A percentile compares a stretch with the other conserved stretches of the same genome.
These are phyloP conservation scores for Cyrtonyx montezumae DNA, from an alignment of 2,113 vertebrate genomes.

Conservation along the genomic window DNA sequence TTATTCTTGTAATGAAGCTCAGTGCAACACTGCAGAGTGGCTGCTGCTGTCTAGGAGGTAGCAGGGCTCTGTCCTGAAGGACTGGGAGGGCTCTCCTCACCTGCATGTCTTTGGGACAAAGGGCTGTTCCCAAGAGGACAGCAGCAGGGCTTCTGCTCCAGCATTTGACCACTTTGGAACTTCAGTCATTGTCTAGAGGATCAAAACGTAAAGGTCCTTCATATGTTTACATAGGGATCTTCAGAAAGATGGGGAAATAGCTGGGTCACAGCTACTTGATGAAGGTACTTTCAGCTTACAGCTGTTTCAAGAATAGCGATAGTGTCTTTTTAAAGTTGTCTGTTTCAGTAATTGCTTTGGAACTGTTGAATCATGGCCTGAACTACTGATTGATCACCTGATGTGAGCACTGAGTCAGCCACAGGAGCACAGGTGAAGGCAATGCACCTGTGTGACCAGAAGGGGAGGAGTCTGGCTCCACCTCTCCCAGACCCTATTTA, in stretches of 20 bases:
- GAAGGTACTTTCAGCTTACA: rapidly evolving
- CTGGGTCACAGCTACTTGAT: not conserved
- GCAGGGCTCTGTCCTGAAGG: not conserved
- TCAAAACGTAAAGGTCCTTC: not conserved
- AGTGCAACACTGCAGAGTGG: not conserved
- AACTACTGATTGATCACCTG: too few species aligned
- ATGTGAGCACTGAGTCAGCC: too few species aligned
- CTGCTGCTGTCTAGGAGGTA: not conserved
- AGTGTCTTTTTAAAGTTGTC: not conserved
- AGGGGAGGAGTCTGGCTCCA: too few species aligned
- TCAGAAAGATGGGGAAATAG: not conserved
- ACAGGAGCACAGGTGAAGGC: too few species aligned
- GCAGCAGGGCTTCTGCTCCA: not conserved
- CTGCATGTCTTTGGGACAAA: rapidly evolving
- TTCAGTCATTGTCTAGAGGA: not conserved
- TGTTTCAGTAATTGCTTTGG: not conserved
- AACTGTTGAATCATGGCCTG: too few species aligned
- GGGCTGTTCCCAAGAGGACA: too few species aligned
- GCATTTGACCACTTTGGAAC: rapidly evolving
- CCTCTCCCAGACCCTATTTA: too few species aligned
- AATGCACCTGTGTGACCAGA: too few species aligned
- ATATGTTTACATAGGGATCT: not conserved
- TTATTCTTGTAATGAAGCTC: not conserved
- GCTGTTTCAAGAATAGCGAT: rapidly evolving
- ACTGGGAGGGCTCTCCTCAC: rapidly evolving